These are phyloP conservation scores for Haemorhous mexicanus DNA, from an alignment of 2,113 vertebrate genomes.

Conservation along the genomic window DNA sequence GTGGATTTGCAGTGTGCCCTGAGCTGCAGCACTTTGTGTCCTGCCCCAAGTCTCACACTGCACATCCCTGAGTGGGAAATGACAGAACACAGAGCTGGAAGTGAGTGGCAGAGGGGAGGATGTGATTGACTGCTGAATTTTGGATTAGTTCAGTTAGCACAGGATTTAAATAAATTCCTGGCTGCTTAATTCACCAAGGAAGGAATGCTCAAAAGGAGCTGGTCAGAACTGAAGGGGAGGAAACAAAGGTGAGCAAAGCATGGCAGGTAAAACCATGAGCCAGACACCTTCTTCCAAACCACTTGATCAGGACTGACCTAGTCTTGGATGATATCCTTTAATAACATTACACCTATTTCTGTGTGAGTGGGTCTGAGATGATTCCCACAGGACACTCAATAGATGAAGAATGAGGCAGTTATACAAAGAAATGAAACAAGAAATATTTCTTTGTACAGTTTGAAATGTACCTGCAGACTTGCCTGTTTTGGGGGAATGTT, in stretches of 20 bases:
- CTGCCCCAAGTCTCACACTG: neutral
- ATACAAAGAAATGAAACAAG: neutral
- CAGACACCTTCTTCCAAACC: neutral
- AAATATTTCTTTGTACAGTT: neutral
- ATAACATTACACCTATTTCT: neutral
- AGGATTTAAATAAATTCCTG: neutral
- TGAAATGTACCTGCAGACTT: neutral
- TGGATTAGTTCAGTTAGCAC: neutral
- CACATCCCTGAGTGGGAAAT: neutral
- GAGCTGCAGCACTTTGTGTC: neutral
- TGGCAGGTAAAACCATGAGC: neutral
- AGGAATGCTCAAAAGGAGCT: neutral
- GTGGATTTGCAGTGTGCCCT: neutral
- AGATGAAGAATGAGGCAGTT: neutral
- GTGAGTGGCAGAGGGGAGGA: neutral
- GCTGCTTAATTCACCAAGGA: neutral
- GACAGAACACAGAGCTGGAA: neutral
- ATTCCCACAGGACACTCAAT: neutral
- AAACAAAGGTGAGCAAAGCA: neutral
- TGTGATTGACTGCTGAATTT: neutral
- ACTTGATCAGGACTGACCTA: neutral
- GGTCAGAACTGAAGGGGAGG: neutral
- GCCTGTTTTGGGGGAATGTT: neutral
- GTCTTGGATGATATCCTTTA: neutral
- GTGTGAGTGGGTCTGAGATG: neutral